Percentiles rank a stretch among this genome's conserved stretches.
phyloP scores from a whole-genome alignment of 2,888 invertebrate genomes.

The Mesorhabditis sp. region DNA sequence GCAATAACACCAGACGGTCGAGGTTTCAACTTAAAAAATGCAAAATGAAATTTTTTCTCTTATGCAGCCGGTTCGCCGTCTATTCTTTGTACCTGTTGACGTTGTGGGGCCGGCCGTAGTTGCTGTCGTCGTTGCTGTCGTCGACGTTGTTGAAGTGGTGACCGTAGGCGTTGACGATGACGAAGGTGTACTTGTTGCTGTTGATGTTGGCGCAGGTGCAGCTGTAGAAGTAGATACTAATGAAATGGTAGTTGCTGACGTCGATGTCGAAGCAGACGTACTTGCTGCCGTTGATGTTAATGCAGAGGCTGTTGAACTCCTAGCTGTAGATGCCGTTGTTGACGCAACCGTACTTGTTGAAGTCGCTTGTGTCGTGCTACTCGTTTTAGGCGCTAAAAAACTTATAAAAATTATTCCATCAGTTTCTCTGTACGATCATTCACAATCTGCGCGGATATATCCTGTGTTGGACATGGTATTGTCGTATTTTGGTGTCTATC shows the following conservation, averaged over 20 bases:
- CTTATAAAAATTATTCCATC: no score
- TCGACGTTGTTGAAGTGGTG: not conserved
- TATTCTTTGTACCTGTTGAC: not conserved
- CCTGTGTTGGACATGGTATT: no score
- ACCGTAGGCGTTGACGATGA: not conserved
- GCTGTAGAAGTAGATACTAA: not conserved
- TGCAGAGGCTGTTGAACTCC: not conserved
- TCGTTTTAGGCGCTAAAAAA: no score
- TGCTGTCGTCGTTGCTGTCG: not conserved
- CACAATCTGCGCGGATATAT: no score
- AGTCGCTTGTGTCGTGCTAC: not conserved
- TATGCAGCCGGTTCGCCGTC: no score
- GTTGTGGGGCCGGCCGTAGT: not conserved
- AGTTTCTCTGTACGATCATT: no score
- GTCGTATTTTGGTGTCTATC: no score
- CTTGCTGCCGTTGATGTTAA: conserved; percentile 4
- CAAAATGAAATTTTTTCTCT: no score
- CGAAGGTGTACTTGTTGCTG: not conserved
- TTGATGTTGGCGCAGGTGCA: not conserved
- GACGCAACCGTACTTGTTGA: not conserved
- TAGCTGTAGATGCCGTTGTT: not conserved
- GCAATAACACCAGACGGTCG: no score
- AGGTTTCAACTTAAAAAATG: no score
- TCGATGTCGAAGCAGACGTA: not conserved
- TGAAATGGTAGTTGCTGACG: not conserved